A percentile compares a stretch with the other conserved stretches of the same genome.
Conservation (phyloP, 2,113 vertebrate species). For the Xiphophorus couchianus region DNA sequence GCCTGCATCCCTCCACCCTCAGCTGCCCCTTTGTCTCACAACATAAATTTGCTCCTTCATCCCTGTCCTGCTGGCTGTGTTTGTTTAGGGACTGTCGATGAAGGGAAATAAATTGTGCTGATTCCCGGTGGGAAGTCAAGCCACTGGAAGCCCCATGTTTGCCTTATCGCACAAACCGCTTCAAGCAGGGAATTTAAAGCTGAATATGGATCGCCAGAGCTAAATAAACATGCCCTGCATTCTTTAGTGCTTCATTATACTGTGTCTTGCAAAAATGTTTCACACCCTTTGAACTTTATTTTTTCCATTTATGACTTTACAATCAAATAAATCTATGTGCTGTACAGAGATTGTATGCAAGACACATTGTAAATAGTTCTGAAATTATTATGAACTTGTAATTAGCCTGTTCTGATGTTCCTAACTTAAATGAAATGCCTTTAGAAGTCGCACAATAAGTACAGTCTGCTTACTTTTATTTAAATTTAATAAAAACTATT, state of each 20-base stretch:
- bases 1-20: slow-evolving; percentile 43
- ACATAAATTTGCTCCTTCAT: slow-evolving; percentile 68
- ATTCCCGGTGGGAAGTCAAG: slow-evolving; percentile 41
- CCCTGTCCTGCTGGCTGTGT: slow-evolving; percentile 64
- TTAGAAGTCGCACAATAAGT: too few relatives aligned
- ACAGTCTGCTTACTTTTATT: too few relatives aligned
- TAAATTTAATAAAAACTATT: too few relatives aligned
- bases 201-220: slow-evolving; percentile 30
- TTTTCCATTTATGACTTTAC: not conserved
- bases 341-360: not conserved
- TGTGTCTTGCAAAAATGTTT: not conserved
- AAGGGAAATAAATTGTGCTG: slow-evolving; percentile 57
- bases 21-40: slow-evolving; percentile 57
- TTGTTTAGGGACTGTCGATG: slow-evolving; percentile 58
- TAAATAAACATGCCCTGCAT: slow-evolving; percentile 23
- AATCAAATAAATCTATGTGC: not conserved
- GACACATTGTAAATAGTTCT: not conserved
- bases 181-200: slow-evolving; percentile 36
- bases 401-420: not conserved
- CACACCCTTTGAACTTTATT: not conserved
- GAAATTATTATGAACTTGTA: not conserved
- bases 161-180: slow-evolving; percentile 43
- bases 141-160: slow-evolving; percentile 38
- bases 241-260: slow-evolving; percentile 28
- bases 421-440: too few relatives aligned